Evolutionary conservation across 2,113 vertebrate genomes (phyloP), one percentile per base, ranked within the genome.

Genomic region (Hemibagrus wyckioides): DNA sequence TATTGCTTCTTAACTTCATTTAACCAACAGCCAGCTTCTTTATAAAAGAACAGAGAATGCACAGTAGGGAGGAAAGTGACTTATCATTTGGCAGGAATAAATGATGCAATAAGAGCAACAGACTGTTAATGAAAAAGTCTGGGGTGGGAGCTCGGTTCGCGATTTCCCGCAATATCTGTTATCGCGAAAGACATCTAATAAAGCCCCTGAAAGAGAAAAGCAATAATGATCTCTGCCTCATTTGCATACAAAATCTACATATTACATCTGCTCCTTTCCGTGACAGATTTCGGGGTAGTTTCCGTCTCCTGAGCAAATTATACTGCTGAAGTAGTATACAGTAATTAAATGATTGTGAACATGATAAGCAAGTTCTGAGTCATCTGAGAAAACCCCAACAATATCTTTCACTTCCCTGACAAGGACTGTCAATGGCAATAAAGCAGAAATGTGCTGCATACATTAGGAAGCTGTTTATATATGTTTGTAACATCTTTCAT

Each of bases 161-260:
- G 59, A 69, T 73, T 88, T 86, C 84, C 59, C n/a, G 39, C 81
- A 79, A 71, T 84, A 79, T 89, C 59, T 59, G 33, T 90, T 86
- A 90, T 90, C 84, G 14, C 44, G 41, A 67, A 83, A 89, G 84
- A 89, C 75, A 86, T 87, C 76, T 54, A 87, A 90, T 90, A 89
- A 65, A 83, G 39, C 41, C 57, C 19, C 61, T 69, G 83, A 54
- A 88, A 84, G 71, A 87, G 71, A 83, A 83, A 89, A 89, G 84
- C 80, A 90, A 88, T 89, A 86, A 88, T 84, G 76, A 88, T 86
- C 63, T 61, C 41, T 4, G 10, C 39, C 44, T 65, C 33, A 91
- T 90, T 90, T 90, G 77, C 52, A 88, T 57, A 59, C 85, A 59
- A 44, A 82, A 87, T 87, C 59, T 67, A 84, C 75, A 86, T 85